Percentiles rank a stretch among this genome's conserved stretches.
Evolutionary conservation across 2,888 invertebrate genomes (phyloP).

Genomic region (Hirtodrosophila trivittata): DNA sequence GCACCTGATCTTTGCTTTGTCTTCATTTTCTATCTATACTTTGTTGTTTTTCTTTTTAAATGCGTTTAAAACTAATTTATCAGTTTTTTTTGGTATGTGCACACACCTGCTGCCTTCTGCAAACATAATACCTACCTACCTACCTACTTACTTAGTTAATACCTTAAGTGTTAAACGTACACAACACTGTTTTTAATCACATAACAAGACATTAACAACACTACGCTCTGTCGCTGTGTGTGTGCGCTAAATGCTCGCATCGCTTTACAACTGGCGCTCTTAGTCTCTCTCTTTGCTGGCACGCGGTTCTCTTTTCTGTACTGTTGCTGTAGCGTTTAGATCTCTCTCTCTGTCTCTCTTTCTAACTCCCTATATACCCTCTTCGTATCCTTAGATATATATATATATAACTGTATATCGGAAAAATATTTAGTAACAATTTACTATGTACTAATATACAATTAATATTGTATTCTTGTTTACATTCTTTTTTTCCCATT

Average conservation of each 20-base stretch:
- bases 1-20: constrained; percentile 44
- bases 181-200: constrained; percentile 15
- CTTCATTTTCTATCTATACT: neutral
- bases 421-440: constrained; percentile 25
- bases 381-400: constrained; percentile 5
- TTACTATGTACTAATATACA: constrained; percentile 29
- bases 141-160: too few species aligned
- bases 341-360: constrained; percentile 12
- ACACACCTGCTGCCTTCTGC: constrained; percentile 35
- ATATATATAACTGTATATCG: constrained; percentile 24
- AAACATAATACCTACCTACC: too few species aligned
- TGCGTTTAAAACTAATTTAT: constrained; percentile 15
- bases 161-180: too few species aligned
- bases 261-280: constrained; percentile 43
- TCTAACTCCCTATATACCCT: constrained; percentile 9
- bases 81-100: constrained; percentile 25
- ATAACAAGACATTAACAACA: constrained; percentile 17
- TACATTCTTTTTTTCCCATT: constrained; percentile 14
- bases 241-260: constrained; percentile 18
- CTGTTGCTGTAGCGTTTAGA: constrained; percentile 43
- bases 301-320: constrained; percentile 40
- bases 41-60: neutral
- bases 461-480: constrained; percentile 25
- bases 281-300: constrained; percentile 36
- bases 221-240: constrained; percentile 19